Percentiles rank a stretch among this genome's conserved stretches.
Evolutionary conservation across 2,113 vertebrate genomes (phyloP).

Genomic region (Platycercus adscitus): DNA sequence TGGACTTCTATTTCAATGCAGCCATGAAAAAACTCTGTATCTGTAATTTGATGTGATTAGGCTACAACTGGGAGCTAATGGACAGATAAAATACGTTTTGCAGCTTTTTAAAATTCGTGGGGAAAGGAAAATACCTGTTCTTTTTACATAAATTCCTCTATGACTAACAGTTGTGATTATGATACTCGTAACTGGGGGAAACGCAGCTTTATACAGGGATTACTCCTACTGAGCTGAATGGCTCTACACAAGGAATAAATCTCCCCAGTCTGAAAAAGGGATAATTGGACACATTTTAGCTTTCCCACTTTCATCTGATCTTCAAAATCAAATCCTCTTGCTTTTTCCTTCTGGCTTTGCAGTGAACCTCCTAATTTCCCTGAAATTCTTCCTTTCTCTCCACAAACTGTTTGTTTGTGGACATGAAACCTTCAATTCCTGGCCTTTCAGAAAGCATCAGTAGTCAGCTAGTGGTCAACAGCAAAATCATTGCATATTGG

Average conservation of each 20-base stretch:
- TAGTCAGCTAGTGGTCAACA: background rate
- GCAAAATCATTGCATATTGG: background rate
- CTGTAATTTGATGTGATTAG: constrained; percentile 1
- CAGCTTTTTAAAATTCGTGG: background rate
- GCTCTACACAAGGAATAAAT: background rate
- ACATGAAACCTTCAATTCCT: background rate
- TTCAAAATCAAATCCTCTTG: background rate
- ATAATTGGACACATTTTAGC: background rate
- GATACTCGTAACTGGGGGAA: background rate
- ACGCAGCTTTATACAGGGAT: background rate
- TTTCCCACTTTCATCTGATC: background rate
- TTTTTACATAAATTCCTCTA: background rate
- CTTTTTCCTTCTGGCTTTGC: background rate
- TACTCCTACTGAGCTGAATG: background rate
- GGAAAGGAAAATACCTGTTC: background rate
- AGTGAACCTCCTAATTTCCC: background rate
- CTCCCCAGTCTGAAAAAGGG: background rate
- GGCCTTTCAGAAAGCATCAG: background rate
- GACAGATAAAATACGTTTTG: background rate
- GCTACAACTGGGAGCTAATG: background rate
- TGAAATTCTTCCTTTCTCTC: background rate
- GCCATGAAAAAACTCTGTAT: background rate
- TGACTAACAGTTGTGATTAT: background rate
- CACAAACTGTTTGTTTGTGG: background rate
- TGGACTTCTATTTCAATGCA: background rate